A percentile compares a stretch with the other conserved stretches of the same genome.
These are phyloP conservation scores for Drosophila mayaguana DNA, from an alignment of 2,888 invertebrate species.

Conservation along the genomic window DNA sequence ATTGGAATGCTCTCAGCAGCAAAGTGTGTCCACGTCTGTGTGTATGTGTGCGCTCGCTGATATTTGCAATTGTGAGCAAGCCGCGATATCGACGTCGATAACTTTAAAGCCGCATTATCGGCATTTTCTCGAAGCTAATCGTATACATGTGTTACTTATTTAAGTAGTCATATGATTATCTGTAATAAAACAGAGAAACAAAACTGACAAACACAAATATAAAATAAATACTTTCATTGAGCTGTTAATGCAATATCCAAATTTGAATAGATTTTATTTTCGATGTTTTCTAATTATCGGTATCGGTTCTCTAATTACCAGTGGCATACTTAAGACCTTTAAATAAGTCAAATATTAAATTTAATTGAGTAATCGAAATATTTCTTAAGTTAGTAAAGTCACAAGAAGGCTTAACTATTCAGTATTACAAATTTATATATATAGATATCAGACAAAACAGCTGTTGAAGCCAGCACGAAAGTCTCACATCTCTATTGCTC, in stretches of 20 bases:
- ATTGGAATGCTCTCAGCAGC: conserved; percentile 46
- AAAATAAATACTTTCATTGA: neutral
- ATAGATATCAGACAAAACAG: conserved; percentile 11
- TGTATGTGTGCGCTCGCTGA: neutral
- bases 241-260: neutral
- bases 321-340: neutral
- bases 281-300: neutral
- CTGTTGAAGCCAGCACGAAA: conserved; percentile 11
- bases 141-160: neutral
- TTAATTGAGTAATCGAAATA: neutral
- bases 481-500: conserved; percentile 22
- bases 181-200: neutral
- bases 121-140: neutral
- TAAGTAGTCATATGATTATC: neutral
- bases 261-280: neutral
- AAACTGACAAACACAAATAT: neutral
- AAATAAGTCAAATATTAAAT: neutral
- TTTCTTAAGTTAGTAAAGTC: neutral
- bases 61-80: conserved; percentile 32
- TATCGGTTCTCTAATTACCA: neutral
- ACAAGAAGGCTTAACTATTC: neutral
- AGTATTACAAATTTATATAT: neutral
- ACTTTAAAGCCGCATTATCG: conserved; percentile 34
- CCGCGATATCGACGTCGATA: conserved; percentile 36
- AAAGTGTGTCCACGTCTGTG: neutral